Evolutionary conservation across 2,888 invertebrate genomes (phyloP), one percentile per base, ranked within the genome.

Genomic region (Epistrophella euchroma): DNA sequence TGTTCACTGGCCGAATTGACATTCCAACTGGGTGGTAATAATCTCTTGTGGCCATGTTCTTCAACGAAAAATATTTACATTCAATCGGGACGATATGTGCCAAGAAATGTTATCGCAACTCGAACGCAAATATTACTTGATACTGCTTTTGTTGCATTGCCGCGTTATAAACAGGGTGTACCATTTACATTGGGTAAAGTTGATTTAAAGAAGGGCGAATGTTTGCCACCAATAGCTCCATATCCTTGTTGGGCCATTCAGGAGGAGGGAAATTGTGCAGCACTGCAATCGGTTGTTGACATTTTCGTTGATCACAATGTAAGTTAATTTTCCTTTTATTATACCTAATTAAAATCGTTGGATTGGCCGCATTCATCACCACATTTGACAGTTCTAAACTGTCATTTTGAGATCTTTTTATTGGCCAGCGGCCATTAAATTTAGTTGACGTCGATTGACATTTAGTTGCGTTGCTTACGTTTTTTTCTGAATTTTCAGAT

Each of bases 261-360:
- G 89, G 94, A 95, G 89, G 94, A 94, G 88, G 95, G 94, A 76
- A 95, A 94, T 91, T 95, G 94, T 89, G 92, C 93, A 40, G 94
- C 94, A 0, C 91, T 96, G 19, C 96, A 96, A 89, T 96, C 95
- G 72, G 96, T 95, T 2, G 94, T 96, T 0, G 96, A 96, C 89
- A 91, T 96, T 70, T 92, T 93, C 90, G 90, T 94, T 32, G 95
- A 95, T 88, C 93, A 93, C 73, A 93, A 93, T 91, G 92, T 92
- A 90, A 91, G 91, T 91, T 55, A 62, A 45, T 68, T 17, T 22
- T 77, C 9, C 17, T 40, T 64, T 52, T 70, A 5, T 7, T 32
- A 5, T 32, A 6, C 13, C 13, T 73, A 28, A 71, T 78, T 78
- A 78, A 40, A 40, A 15, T 40, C n/a, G 15, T 5, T 43, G 5